Evolutionary conservation across 2,888 invertebrate genomes (phyloP).

Genomic region (Trichogramma evanescens): DNA sequence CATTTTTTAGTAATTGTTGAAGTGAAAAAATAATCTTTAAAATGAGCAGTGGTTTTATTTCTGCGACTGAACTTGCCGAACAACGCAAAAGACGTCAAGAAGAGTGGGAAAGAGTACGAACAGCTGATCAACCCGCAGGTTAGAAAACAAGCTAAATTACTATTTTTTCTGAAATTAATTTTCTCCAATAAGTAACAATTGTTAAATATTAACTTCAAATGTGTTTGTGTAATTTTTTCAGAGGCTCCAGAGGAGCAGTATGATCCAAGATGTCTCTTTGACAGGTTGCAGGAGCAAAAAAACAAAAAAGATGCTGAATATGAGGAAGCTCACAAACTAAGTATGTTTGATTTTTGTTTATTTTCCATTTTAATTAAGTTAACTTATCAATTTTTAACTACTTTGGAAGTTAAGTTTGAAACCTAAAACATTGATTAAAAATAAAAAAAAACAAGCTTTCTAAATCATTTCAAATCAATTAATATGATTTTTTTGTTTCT

Average conservation of each 20-base stretch:
- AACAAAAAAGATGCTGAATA: constrained; percentile 85
- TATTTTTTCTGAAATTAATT: not conserved
- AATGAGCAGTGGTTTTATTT: constrained; percentile 90
- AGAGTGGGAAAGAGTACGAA: constrained; percentile 94
- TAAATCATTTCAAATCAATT: not conserved
- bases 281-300: constrained; percentile 87
- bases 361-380: not conserved
- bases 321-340: constrained; percentile 93
- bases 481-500: constrained; percentile 10
- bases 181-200: not conserved
- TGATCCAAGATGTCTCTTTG: constrained; percentile 82
- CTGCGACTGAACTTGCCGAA: constrained; percentile 80
- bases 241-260: constrained; percentile 82
- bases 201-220: not conserved
- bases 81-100: constrained; percentile 76
- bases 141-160: constrained; percentile 28
- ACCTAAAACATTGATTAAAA: too few relatives aligned
- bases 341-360: constrained; percentile 52
- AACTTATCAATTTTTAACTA: not conserved
- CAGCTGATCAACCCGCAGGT: constrained; percentile 86
- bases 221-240: constrained; percentile 43
- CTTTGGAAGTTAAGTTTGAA: not conserved
- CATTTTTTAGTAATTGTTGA: too few relatives aligned
- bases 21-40: not conserved
- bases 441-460: not conserved